These are phyloP conservation scores for Phoxinus phoxinus DNA, from an alignment of 2,113 vertebrate species.

Conservation along the genomic window DNA sequence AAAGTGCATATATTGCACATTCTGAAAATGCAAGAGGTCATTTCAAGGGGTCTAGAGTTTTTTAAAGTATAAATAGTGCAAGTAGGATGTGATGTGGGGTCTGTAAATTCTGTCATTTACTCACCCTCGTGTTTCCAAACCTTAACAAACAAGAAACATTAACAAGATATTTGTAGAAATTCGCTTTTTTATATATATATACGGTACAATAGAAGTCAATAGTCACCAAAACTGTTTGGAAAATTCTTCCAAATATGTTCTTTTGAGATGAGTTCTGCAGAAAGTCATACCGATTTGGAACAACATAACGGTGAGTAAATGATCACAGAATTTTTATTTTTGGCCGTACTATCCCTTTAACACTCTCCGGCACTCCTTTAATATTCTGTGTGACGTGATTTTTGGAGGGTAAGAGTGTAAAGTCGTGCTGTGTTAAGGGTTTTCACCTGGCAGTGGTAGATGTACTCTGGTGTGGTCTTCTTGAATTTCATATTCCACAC, in stretches of 20 bases:
- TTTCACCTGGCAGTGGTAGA: conserved; percentile 96
- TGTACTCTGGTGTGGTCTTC: conserved; percentile 95
- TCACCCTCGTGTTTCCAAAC: not conserved
- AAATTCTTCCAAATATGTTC: not conserved
- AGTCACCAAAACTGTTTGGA: not conserved
- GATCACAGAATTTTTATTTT: not conserved
- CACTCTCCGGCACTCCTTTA: not conserved
- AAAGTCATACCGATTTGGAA: not conserved
- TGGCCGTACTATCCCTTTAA: not conserved
- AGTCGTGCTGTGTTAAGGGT: not conserved
- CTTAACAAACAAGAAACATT: not conserved
- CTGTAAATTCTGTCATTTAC: not conserved
- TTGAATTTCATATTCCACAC: conserved; percentile 99
- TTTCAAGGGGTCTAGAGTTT: too few species aligned
- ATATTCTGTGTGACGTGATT: not conserved
- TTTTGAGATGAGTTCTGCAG: not conserved
- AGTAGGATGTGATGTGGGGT: too few species aligned
- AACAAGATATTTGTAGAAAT: too few species aligned
- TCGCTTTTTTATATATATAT: fast-evolving
- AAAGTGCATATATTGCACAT: too few species aligned
- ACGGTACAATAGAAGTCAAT: not conserved
- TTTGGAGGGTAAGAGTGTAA: not conserved
- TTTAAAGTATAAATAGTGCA: too few species aligned
- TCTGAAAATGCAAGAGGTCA: too few species aligned
- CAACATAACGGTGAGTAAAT: not conserved